Percentiles rank a stretch among this genome's conserved stretches.
These are phyloP conservation scores for Brachyalestes nurse DNA, from an alignment of 2,797 vertebrate species.

Conservation along the genomic window DNA sequence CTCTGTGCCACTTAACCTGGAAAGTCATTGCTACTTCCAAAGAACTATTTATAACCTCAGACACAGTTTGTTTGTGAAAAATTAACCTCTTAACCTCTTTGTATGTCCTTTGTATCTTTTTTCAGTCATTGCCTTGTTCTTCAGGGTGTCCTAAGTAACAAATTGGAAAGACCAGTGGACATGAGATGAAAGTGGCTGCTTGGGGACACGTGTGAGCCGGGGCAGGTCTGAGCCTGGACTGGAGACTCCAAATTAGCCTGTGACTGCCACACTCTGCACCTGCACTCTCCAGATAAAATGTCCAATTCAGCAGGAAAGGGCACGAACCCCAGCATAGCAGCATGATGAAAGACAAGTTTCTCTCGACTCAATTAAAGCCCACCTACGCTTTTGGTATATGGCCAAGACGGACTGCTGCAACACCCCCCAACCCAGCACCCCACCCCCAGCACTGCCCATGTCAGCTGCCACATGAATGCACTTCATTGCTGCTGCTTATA, in stretches of 20 bases:
- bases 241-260: constrained; percentile 39
- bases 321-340: constrained; percentile 55
- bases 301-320: constrained; percentile 67
- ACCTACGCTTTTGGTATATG: constrained; percentile 60
- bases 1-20: constrained; percentile 52
- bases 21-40: constrained; percentile 58
- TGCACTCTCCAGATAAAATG: constrained; percentile 68
- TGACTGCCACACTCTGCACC: constrained; percentile 60
- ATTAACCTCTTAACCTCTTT: not conserved
- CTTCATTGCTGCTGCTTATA: constrained; percentile 50
- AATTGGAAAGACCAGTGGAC: not conserved
- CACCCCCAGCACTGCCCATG: constrained; percentile 41
- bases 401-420: constrained; percentile 64
- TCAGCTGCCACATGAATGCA: constrained; percentile 51
- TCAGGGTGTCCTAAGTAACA: constrained; percentile 6
- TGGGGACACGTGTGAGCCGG: constrained; percentile 14
- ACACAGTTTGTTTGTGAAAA: not conserved
- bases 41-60: constrained; percentile 19
- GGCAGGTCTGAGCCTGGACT: constrained; percentile 19
- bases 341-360: constrained; percentile 64
- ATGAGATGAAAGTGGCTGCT: constrained; percentile 14
- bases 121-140: constrained; percentile 29
- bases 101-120: not conserved
- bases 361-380: constrained; percentile 72
- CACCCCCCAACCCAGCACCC: constrained; percentile 51